Evolutionary conservation across 2,113 vertebrate species (phyloP).

Genomic region (Notechis scutatus): DNA sequence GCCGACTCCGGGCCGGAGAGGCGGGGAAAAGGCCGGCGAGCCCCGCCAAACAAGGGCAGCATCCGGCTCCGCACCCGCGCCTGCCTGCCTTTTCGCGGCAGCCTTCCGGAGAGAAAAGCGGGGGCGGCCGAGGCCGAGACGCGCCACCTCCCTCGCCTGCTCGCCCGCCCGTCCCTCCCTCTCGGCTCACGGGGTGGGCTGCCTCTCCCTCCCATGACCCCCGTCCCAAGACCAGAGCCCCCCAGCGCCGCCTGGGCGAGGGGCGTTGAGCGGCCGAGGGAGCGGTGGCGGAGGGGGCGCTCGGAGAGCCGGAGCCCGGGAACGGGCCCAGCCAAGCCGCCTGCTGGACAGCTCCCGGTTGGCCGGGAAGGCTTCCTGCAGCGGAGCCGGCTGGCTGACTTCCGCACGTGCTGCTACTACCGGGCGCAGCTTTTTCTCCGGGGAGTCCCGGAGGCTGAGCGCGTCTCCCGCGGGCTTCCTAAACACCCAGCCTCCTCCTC

Average conservation of each 20-base stretch:
- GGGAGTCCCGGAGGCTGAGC: neutral
- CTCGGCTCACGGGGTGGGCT: slow-evolving; percentile 58
- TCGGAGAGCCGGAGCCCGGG: neutral
- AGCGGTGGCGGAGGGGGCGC: too few relatives aligned
- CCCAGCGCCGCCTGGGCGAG: neutral
- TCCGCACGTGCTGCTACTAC: neutral
- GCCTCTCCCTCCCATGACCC: neutral
- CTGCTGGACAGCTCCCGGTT: neutral
- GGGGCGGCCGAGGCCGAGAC: slow-evolving; percentile 81
- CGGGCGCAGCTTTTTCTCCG: neutral
- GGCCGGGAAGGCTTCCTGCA: neutral
- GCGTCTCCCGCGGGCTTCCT: neutral
- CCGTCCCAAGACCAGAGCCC: neutral
- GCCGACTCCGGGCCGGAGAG: neutral
- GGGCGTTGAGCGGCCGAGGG: too few relatives aligned
- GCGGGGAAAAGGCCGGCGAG: neutral
- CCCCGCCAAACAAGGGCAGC: slow-evolving; percentile 85
- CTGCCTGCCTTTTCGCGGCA: slow-evolving; percentile 74
- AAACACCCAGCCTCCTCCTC: neutral
- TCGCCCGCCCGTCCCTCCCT: slow-evolving; percentile 29
- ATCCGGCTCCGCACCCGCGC: slow-evolving; percentile 76
- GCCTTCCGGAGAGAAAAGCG: slow-evolving; percentile 77
- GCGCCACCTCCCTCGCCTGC: slow-evolving; percentile 66
- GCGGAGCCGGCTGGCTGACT: neutral
- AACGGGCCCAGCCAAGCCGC: neutral